Conservation (phyloP, 1,140 invertebrate species). For the Drosophila carrolli region DNA sequence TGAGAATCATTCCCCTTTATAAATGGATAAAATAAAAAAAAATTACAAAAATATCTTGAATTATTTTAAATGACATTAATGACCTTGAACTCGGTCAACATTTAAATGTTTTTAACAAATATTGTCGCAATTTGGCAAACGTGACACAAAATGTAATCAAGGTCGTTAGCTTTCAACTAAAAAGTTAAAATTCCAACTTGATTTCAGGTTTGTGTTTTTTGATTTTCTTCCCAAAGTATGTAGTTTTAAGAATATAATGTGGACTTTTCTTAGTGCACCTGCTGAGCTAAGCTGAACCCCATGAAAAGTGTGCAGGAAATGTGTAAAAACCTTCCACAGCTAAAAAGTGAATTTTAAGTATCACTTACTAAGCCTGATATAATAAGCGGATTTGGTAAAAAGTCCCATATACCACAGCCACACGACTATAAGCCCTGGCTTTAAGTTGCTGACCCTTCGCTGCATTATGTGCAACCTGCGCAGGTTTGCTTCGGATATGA, state of each 20-base stretch:
- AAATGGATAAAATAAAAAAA: neutral
- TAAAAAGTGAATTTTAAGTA: constrained; percentile 36
- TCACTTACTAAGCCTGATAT: constrained; percentile 40
- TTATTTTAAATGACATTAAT: neutral
- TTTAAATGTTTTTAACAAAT: neutral
- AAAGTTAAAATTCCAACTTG: neutral
- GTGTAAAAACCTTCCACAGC: neutral
- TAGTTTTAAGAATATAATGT: too few relatives aligned
- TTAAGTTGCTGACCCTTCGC: constrained; percentile 41
- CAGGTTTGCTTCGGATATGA: constrained; percentile 30
- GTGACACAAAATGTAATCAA: neutral
- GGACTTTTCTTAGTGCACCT: neutral
- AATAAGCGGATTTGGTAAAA: constrained; percentile 24
- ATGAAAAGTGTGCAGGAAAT: constrained; percentile 1
- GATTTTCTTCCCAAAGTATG: too few relatives aligned
- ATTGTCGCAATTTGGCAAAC: neutral
- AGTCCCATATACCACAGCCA: constrained; percentile 9
- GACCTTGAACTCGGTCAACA: neutral
- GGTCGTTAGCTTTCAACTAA: neutral
- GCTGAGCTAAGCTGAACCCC: neutral
- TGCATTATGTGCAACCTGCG: constrained; percentile 21
- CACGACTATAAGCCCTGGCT: constrained; percentile 25
- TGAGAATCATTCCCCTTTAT: neutral
- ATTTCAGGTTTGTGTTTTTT: neutral
- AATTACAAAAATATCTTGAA: neutral